These are phyloP conservation scores for Phymatocera aterrima DNA, from an alignment of 2,888 invertebrate genomes.

Conservation along the genomic window DNA sequence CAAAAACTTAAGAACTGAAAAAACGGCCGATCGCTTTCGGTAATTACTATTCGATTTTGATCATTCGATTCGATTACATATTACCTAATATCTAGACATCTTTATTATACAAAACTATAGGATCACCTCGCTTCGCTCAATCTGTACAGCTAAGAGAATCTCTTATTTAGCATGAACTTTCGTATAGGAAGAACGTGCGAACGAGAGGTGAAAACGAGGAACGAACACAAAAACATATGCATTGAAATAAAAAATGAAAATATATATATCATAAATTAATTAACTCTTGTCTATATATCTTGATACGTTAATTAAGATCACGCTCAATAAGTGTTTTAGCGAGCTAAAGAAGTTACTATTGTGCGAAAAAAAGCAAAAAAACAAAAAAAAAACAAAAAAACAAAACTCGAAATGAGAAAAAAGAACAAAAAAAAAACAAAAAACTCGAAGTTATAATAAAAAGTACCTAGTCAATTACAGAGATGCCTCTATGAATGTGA, in stretches of 20 bases:
- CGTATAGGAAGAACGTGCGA: not conserved
- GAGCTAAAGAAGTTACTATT: conserved; percentile 53
- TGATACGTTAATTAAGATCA: conserved; percentile 69
- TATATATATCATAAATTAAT: conserved; percentile 46
- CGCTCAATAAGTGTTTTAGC: conserved; percentile 71
- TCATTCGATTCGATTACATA: conserved; percentile 23
- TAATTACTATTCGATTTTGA: conserved; percentile 14
- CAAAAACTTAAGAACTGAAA: too few species aligned
- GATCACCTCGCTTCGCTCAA: conserved; percentile 67
- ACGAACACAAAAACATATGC: conserved; percentile 33
- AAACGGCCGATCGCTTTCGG: conserved; percentile 1
- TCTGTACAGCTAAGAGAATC: too few species aligned
- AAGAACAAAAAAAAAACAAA: conserved; percentile 52
- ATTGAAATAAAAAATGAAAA: conserved; percentile 48
- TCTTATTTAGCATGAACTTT: conserved; percentile 51
- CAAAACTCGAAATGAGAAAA: conserved; percentile 39
- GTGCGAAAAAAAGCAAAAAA: conserved; percentile 52
- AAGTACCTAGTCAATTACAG: conserved; percentile 72
- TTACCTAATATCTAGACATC: not conserved
- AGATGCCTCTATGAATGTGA: conserved; percentile 69
- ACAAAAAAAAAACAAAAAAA: conserved; percentile 54
- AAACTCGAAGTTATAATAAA: too few species aligned
- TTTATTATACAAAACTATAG: not conserved
- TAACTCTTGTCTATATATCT: conserved; percentile 68
- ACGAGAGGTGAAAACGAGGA: not conserved